Evolutionary conservation across 2,113 vertebrate genomes (phyloP), one percentile per base, ranked within the genome.

Genomic region (Peucedramus taeniatus): DNA sequence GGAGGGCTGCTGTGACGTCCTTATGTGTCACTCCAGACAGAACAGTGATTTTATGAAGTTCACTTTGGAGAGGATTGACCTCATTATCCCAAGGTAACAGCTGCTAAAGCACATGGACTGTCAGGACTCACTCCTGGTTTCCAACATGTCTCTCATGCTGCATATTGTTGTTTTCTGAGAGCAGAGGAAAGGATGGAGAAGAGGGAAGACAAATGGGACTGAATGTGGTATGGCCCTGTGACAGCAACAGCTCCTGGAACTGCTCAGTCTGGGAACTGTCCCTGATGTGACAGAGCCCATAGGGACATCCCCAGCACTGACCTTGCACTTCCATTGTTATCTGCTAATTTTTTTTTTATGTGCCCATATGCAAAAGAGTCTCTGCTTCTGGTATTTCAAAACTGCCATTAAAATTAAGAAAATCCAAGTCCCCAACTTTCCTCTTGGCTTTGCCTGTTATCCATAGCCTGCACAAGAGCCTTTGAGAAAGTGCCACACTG

Each of bases 181-280:
- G 30, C 0, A 65, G 22, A 39, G 63, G n/a, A 61, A 49, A 66
- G 54, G 59, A 26, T 15, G 45, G 47, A 78, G 51, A 65, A 61
- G 30, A 28, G 45, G 56, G 20, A 60, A 64, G 56, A 33, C 7
- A 33, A 53, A 26, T 19, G 50, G 42, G 44, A 19, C n/a, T 20
- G 45, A 21, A 4, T 24, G 44, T 23, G 31, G 24, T 64, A 5
- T 0, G 1, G 45, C 14, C 39, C 27, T 40, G 39, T 2, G 11
- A 14, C 2, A 15, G 11, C 23, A 66, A 4, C 15, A 83, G 5
- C 65, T 31, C 53, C 59, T 77, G 35, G 35, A 51, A 7, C 19
- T 22, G 40, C 30, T 88, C 42, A 5, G 1, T 27, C 15, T 77
- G 83, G 39, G 71, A 30, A 2, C 24, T 65, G 63, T 6, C 40